Evolutionary conservation across 1,140 invertebrate genomes (phyloP), one percentile per base, ranked within the genome.

Genomic region (Calosoma granatense): DNA sequence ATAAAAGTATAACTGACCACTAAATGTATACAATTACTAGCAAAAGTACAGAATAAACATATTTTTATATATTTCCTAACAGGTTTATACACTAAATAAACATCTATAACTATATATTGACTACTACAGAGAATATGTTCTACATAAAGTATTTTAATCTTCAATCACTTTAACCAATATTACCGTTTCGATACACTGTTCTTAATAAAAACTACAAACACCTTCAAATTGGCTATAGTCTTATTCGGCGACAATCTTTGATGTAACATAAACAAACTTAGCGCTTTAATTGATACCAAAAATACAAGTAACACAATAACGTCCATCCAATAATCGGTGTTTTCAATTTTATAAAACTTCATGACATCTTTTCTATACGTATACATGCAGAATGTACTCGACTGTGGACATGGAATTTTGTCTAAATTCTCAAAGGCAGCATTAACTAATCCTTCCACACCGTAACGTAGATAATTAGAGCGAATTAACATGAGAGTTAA

Each of bases 381-480:
- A 57, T 84, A 88, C 57, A 84, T 78, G 64, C 88, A 92, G 63
- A 84, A 86, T 11, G 79, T 71, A 59, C 85, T 82, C 0, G 73
- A 65, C 0, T 75, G 68, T 0, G 86, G 85, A 72, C 88, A 90
- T 14, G 75, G 65, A 6, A 90, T 69, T 57, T 83, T 81, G 2
- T 71, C 71, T 23, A 92, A 74, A 47, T 85, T 79, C 36, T 81
- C 80, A 0, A 89, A 86, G 64, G 93, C 82, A 0, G 89, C 79
- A 1, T 82, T 78, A 0, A 90, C 78, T 0, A 92, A 74, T 1
- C 85, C 88, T 68, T 95, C 90, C 26, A 87, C 19, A 0, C 76
- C 75, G 61, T 80, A 78, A 36, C 90, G 79, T 52, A 94, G 77
- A 68, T 88, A 95, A 60, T 90, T 93, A n/a, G 85, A 75, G 61